A percentile compares a stretch with the other conserved stretches of the same genome.
Conservation (phyloP, 2,888 invertebrate species). For the Tortrix viridana region DNA sequence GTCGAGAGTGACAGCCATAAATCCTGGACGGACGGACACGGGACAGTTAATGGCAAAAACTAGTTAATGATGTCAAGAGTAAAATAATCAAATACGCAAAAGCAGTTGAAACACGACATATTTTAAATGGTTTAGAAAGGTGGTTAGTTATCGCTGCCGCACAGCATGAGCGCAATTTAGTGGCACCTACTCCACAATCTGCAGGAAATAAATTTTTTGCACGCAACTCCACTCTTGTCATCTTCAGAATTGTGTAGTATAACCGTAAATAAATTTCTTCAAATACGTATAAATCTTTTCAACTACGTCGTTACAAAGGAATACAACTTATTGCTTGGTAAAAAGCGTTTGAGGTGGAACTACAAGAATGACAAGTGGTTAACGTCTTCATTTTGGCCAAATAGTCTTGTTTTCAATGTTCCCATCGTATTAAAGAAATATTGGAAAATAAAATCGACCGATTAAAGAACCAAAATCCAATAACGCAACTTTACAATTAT, state of each 20-base stretch:
- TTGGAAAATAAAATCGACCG: neutral
- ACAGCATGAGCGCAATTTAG: neutral
- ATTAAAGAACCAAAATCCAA: slow-evolving; percentile 25
- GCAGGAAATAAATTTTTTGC: neutral
- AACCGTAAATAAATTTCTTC: too few species aligned
- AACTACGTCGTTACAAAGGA: too few species aligned
- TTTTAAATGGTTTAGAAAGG: slow-evolving; percentile 5
- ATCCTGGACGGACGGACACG: slow-evolving; percentile 24
- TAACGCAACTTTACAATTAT: slow-evolving; percentile 28
- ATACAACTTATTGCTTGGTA: too few species aligned
- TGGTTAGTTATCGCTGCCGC: neutral
- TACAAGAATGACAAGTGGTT: too few species aligned
- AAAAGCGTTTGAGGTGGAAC: too few species aligned
- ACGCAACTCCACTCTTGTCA: neutral
- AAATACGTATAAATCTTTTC: too few species aligned
- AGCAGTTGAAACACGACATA: slow-evolving; percentile 16
- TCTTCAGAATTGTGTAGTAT: too few species aligned
- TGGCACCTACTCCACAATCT: too few species aligned
- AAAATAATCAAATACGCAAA: slow-evolving; percentile 19
- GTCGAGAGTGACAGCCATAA: slow-evolving; percentile 16
- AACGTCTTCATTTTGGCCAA: neutral
- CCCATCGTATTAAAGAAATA: neutral
- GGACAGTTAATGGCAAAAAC: slow-evolving; percentile 23
- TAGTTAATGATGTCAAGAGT: slow-evolving; percentile 12
- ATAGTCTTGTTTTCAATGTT: neutral